phyloP scores from a whole-genome alignment of 2,113 vertebrate species.

The Eidolon helvum region DNA sequence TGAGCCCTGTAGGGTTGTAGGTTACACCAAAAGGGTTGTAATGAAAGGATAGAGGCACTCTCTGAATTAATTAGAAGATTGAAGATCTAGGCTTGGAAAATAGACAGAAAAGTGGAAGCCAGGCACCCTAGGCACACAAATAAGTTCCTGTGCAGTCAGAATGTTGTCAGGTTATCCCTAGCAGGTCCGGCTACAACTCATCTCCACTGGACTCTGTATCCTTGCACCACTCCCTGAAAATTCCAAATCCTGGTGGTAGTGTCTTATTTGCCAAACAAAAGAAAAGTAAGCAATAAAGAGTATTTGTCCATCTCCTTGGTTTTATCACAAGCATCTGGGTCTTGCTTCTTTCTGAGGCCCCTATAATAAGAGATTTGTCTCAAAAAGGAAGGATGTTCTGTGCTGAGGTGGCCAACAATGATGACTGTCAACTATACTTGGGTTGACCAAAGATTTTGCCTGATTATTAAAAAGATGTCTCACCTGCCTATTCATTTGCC shows the following conservation, averaged over 20 bases:
- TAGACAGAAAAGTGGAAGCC: not conserved
- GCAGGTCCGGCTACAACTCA: not conserved
- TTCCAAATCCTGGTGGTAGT: not conserved
- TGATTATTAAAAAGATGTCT: not conserved
- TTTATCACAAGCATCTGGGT: not conserved
- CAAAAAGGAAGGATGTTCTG: not conserved
- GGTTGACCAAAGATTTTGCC: not conserved
- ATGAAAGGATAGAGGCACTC: not conserved
- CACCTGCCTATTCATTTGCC: not conserved
- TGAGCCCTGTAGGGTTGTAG: not conserved
- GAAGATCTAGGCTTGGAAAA: not conserved
- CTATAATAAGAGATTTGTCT: not conserved
- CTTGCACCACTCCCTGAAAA: not conserved
- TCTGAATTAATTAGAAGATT: not conserved
- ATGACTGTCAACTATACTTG: not conserved
- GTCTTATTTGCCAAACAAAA: not conserved
- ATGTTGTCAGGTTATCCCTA: not conserved
- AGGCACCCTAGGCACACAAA: not conserved
- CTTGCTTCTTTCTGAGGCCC: not conserved
- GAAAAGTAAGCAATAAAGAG: not conserved
- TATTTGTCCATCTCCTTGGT: not conserved
- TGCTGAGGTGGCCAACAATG: not conserved
- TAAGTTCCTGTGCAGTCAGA: not conserved
- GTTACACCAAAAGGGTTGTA: not conserved
- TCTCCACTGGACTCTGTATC: not conserved